Evolutionary conservation across 2,113 vertebrate species (phyloP).

Genomic region (Stegostoma tigrinum): DNA sequence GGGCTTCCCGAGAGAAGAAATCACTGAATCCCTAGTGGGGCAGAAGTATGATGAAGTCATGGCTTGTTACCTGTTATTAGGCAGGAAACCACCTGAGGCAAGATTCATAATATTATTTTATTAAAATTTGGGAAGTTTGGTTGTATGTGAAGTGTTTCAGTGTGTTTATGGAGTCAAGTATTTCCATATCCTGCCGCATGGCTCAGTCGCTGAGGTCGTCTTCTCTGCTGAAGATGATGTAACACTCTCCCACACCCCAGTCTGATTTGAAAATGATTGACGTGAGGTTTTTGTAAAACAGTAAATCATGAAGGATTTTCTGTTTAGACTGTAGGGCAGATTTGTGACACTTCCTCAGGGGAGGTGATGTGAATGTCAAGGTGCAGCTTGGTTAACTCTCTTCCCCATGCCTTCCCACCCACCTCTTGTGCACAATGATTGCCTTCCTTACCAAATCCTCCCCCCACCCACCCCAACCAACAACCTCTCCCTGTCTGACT

Average conservation of each 20-base stretch:
- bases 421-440: background rate
- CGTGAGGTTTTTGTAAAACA: no score
- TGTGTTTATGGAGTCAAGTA: background rate
- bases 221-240: background rate
- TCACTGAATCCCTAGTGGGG: slow-evolving; percentile 79
- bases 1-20: slow-evolving; percentile 94
- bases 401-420: no score
- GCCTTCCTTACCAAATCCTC: background rate
- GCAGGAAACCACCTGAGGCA: slow-evolving; percentile 90
- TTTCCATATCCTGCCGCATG: background rate
- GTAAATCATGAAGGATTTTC: background rate
- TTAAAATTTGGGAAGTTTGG: background rate
- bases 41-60: slow-evolving; percentile 96
- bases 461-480: background rate
- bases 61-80: slow-evolving; percentile 91
- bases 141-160: background rate
- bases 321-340: background rate
- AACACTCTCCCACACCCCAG: no score
- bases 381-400: background rate
- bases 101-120: slow-evolving; percentile 45
- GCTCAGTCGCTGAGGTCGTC: background rate
- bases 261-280: no score
- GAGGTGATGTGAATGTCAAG: background rate
- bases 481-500: background rate
- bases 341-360: no score